phyloP scores from a whole-genome alignment of 2,888 invertebrate genomes.

The Neoitamus cyanurus region DNA sequence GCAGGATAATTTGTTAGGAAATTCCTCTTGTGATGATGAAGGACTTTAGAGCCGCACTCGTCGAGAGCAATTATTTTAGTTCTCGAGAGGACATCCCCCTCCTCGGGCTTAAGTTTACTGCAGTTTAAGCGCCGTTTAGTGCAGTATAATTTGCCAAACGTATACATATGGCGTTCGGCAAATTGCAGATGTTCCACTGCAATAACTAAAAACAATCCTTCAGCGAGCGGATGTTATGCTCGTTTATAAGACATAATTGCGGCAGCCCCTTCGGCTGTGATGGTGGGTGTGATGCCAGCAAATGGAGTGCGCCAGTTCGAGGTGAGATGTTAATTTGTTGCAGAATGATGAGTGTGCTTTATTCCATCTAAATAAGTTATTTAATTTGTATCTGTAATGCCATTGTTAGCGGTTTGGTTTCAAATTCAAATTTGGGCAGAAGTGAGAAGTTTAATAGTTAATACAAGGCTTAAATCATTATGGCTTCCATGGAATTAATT shows the following conservation, averaged over 20 bases:
- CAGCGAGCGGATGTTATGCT: background rate
- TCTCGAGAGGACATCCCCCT: background rate
- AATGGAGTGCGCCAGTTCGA: background rate
- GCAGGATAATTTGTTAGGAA: background rate
- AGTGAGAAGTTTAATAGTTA: too few relatives aligned
- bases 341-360: background rate
- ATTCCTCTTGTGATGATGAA: slow-evolving; percentile 12
- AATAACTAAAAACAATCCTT: slow-evolving; percentile 1
- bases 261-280: background rate
- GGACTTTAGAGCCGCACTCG: background rate
- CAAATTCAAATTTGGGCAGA: too few relatives aligned
- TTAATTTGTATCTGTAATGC: background rate
- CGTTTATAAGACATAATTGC: background rate
- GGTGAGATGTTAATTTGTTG: background rate
- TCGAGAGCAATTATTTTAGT: slow-evolving; percentile 27
- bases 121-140: background rate
- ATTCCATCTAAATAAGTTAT: background rate
- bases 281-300: background rate
- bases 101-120: background rate
- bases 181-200: background rate
- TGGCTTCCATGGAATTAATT: too few relatives aligned
- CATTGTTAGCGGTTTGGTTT: background rate
- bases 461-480: too few relatives aligned
- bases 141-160: slow-evolving; percentile 3
- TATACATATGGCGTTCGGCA: background rate